Conservation (phyloP, 2,888 invertebrate species). For the Sphinx pinastri region DNA sequence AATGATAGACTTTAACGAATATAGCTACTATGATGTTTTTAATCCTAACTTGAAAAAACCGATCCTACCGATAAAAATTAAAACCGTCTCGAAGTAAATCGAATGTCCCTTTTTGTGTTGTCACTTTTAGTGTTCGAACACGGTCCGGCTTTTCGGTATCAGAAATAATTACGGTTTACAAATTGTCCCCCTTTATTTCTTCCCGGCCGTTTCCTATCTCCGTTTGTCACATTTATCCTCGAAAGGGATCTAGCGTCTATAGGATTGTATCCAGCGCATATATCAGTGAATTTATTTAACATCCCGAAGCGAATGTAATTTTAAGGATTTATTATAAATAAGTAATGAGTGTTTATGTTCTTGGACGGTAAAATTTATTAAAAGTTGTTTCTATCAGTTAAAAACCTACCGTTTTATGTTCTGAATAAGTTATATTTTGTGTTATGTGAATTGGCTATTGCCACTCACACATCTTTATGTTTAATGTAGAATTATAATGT, state of each 20-base stretch:
- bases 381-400: too few species aligned
- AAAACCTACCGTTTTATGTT: too few species aligned
- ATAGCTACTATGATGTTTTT: too few species aligned
- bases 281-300: slow-evolving; percentile 18
- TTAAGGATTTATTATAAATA: slow-evolving; percentile 17
- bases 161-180: slow-evolving; percentile 71
- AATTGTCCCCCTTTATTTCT: slow-evolving; percentile 64
- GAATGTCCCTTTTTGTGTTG: slow-evolving; percentile 31
- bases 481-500: too few species aligned
- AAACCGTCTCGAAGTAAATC: background rate
- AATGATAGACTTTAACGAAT: too few species aligned
- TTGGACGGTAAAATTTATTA: too few species aligned
- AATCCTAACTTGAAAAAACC: too few species aligned
- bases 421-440: too few species aligned
- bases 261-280: slow-evolving; percentile 34
- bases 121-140: slow-evolving; percentile 35
- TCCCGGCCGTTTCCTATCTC: slow-evolving; percentile 59
- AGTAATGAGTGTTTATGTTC: background rate
- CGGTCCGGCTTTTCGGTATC: slow-evolving; percentile 35
- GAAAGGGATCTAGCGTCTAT: slow-evolving; percentile 24
- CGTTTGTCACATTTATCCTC: slow-evolving; percentile 62
- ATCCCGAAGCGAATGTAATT: slow-evolving; percentile 5
- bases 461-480: too few species aligned
- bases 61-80: background rate
- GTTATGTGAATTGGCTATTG: too few species aligned